Percentiles rank a stretch among this genome's conserved stretches.
Conservation (phyloP, 1,140 invertebrate species). For the Hetaerina americana region DNA sequence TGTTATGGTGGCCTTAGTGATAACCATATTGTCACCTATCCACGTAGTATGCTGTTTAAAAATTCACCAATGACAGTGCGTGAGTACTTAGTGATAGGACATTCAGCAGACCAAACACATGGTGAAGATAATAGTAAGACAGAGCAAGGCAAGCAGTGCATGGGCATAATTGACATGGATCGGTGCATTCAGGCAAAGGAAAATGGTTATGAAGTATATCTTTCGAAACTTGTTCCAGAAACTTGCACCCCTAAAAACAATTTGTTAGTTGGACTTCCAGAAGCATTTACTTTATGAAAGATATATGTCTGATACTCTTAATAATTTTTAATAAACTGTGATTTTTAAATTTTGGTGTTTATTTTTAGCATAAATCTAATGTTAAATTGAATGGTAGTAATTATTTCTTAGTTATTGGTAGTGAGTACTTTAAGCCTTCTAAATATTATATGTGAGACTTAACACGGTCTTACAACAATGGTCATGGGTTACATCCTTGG, state of each 20-base stretch:
- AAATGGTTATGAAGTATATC: constrained; percentile 55
- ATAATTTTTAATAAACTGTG: too few relatives aligned
- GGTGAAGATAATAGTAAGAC: constrained; percentile 53
- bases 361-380: too few relatives aligned
- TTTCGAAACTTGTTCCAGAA: constrained; percentile 61
- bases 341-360: too few relatives aligned
- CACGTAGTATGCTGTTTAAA: constrained; percentile 44
- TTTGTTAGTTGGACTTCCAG: constrained; percentile 60
- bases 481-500: too few relatives aligned
- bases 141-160: constrained; percentile 61
- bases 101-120: constrained; percentile 82
- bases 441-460: too few relatives aligned
- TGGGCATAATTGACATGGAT: constrained; percentile 81
- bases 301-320: too few relatives aligned
- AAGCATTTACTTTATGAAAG: not conserved
- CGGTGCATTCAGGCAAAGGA: constrained; percentile 57
- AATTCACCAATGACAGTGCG: constrained; percentile 34
- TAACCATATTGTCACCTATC: constrained; percentile 58
- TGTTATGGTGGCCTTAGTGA: constrained; percentile 80
- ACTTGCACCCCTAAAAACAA: constrained; percentile 90
- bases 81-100: constrained; percentile 68
- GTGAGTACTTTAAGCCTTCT: too few relatives aligned
- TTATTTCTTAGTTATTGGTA: too few relatives aligned
- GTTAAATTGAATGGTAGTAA: too few relatives aligned
- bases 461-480: too few relatives aligned